Evolutionary conservation across 2,888 invertebrate genomes (phyloP), one percentile per base, ranked within the genome.

Genomic region (Andrena chrysosceles): DNA sequence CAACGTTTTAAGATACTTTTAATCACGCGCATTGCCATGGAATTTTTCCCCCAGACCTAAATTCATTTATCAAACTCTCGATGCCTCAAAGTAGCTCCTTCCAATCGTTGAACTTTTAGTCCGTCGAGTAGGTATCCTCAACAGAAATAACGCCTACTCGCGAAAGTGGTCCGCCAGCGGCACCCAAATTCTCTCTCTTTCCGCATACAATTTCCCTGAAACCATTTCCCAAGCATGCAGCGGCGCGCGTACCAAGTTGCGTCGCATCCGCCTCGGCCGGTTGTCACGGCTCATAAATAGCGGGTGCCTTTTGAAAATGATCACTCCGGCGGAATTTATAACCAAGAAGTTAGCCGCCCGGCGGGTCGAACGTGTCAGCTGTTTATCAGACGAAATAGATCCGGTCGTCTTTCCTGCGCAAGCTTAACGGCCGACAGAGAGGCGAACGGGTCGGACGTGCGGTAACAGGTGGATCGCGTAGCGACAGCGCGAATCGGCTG

Each of bases 401-500:
- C 78, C 73, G 71, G 49, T 23, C 72, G 64, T 63, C 29, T 77
- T 86, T 69, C 68, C 70, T 63, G 70, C 29, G 33, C 23, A 76
- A 77, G 67, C 31, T 68, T 73, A 63, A 70, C 69, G 33, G 35
- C 20, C 52, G 85, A 84, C 82, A 77, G 80, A 77, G 80, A 63
- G 79, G 63, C 23, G 56, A 48, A 74, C 48, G 16, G 60, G 33
- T 59, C 73, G 81, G 83, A 90, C 83, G 85, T 85, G 78, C 81
- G 76, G 87, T 88, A 91, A 90, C 90, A 91, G 91, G 91, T 91
- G 90, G 88, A 90, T 79, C 80, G 85, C 67, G 77, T 67, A 56
- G 52, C 49, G 73, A 72, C 48, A 68, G 67, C 49, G 29, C 59
- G 78, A 54, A 63, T 63, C 48, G 67, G 26, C 56, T 26, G 79